Evolutionary conservation across 1,140 invertebrate species (phyloP).

Genomic region (Papilio glaucus): DNA sequence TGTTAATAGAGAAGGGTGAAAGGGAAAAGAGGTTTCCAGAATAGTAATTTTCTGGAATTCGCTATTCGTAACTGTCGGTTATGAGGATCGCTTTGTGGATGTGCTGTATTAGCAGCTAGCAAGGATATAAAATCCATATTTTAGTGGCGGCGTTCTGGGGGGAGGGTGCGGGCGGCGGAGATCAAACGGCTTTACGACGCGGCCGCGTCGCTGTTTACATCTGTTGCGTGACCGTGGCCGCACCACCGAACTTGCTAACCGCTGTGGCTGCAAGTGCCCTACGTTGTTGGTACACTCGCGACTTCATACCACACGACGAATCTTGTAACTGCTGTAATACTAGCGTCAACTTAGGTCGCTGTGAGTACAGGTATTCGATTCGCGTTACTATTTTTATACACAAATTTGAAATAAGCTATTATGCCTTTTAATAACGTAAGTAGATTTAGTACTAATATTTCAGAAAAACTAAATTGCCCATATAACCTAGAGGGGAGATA

Average conservation of each 20-base stretch:
- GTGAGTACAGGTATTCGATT: background rate
- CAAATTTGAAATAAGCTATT: too few relatives aligned
- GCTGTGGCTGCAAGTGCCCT: conserved; percentile 64
- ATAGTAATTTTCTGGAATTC: conserved; percentile 31
- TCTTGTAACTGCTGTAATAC: background rate
- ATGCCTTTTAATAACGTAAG: too few relatives aligned
- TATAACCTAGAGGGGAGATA: too few relatives aligned
- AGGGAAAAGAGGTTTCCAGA: background rate
- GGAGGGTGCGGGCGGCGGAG: conserved; percentile 60
- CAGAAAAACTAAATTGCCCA: too few relatives aligned
- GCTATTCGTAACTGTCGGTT: conserved; percentile 46
- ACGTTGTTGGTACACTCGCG: conserved; percentile 39
- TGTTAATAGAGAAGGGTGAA: background rate
- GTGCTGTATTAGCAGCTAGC: conserved; percentile 71
- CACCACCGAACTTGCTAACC: conserved; percentile 77
- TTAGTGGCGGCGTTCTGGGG: conserved; percentile 60
- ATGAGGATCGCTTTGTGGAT: conserved; percentile 69
- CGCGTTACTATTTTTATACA: too few relatives aligned
- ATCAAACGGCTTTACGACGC: conserved; percentile 80
- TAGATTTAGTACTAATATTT: too few relatives aligned
- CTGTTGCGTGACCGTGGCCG: conserved; percentile 72
- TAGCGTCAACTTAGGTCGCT: background rate
- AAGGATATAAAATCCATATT: conserved; percentile 80
- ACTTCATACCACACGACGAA: background rate
- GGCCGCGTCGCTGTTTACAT: conserved; percentile 80